Conservation (phyloP, 64 coral and sea anemone species). For the Cladopsammia gracilis region DNA sequence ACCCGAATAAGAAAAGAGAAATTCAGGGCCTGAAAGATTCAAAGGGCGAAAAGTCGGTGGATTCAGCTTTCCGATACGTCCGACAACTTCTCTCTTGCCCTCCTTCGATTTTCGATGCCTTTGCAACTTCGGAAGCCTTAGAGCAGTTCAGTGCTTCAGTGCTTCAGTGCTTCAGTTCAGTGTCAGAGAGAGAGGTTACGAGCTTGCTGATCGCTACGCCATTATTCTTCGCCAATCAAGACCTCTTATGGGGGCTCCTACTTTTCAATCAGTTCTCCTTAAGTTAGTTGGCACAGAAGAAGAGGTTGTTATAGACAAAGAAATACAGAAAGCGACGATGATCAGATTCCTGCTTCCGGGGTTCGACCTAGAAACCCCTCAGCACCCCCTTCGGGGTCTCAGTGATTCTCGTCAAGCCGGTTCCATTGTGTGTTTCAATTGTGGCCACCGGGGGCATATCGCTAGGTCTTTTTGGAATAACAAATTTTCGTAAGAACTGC, state of each 20-base stretch:
- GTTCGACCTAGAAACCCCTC: no score
- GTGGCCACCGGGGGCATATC: no score
- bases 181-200: not conserved
- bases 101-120: slow-evolving; percentile 9
- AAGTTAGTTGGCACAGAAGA: slow-evolving; percentile 48
- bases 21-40: not conserved
- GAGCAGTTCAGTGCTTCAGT: no score
- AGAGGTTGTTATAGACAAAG: not conserved
- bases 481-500: no score
- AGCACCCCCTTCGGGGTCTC: no score
- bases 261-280: not conserved
- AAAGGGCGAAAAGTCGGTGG: not conserved
- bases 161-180: not conserved
- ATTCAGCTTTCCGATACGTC: no score
- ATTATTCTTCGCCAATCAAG: slow-evolving; percentile 8
- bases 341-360: no score
- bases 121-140: not conserved
- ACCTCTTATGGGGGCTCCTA: not conserved
- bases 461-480: no score
- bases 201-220: not conserved
- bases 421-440: no score
- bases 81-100: slow-evolving; percentile 3
- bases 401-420: no score
- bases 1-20: not conserved
- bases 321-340: slow-evolving; percentile 1